Percentiles rank a stretch among this genome's conserved stretches.
phyloP scores from a whole-genome alignment of 2,888 invertebrate species.

The Drosophila rellima region DNA sequence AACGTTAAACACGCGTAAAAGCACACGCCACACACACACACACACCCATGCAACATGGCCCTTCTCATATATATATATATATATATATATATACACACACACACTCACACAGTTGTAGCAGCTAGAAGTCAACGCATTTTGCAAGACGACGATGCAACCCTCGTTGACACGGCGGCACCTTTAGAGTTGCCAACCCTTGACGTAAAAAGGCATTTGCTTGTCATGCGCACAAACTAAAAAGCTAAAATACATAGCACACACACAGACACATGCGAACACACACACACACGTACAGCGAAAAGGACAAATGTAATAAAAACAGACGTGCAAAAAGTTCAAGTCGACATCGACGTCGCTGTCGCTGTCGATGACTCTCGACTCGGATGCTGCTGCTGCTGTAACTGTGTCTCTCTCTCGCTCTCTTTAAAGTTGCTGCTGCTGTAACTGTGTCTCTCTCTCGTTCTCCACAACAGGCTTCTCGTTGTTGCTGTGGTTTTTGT shows the following conservation, averaged over 20 bases:
- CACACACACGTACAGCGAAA: constrained; percentile 61
- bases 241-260: constrained; percentile 55
- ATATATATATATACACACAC: background rate
- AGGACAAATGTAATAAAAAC: constrained; percentile 76
- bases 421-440: constrained; percentile 15
- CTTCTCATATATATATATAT: background rate
- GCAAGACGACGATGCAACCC: constrained; percentile 46
- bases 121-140: constrained; percentile 40
- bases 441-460: constrained; percentile 52
- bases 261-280: constrained; percentile 4
- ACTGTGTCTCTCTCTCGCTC: constrained; percentile 21
- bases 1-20: background rate
- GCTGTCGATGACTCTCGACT: constrained; percentile 6
- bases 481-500: background rate
- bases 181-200: constrained; percentile 75
- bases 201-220: constrained; percentile 59
- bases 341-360: constrained; percentile 2
- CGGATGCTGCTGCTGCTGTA: constrained; percentile 8
- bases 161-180: constrained; percentile 48
- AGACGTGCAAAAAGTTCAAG: constrained; percentile 69
- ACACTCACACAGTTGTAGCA: background rate
- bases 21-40: background rate
- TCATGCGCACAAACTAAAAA: constrained; percentile 61
- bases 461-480: constrained; percentile 21
- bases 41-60: constrained; percentile 3